Evolutionary conservation across 2,888 invertebrate genomes (phyloP).

Genomic region (Loripinus fragilis): DNA sequence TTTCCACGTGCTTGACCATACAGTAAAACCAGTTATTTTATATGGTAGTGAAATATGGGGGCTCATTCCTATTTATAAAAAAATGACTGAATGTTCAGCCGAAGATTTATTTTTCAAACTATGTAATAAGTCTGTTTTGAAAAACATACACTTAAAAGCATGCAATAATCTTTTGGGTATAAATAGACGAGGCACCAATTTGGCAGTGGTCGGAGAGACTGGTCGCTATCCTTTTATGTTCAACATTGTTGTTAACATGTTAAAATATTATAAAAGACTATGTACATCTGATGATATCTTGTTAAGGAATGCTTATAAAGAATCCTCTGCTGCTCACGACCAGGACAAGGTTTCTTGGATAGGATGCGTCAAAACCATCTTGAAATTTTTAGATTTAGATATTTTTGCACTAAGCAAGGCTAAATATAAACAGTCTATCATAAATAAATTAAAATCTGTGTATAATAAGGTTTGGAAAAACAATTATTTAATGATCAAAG

Average conservation of each 20-base stretch:
- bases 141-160: not conserved
- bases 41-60: conserved; percentile 10
- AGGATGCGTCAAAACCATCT: not conserved
- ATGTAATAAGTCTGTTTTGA: not conserved
- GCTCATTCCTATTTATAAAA: not conserved
- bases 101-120: conserved; percentile 2
- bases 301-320: not conserved
- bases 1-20: conserved; percentile 1
- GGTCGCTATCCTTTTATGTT: not conserved
- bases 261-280: conserved; percentile 2
- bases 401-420: not conserved
- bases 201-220: not conserved
- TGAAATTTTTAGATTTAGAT: not conserved
- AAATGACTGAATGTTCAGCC: not conserved
- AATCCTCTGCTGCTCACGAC: not conserved
- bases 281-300: not conserved
- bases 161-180: not conserved
- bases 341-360: not conserved
- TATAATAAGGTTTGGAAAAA: not conserved
- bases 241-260: not conserved
- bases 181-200: not conserved
- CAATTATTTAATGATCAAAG: not conserved
- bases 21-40: not conserved
- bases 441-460: not conserved
- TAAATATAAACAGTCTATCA: not conserved